A percentile compares a stretch with the other conserved stretches of the same genome.
Evolutionary conservation across 2,888 invertebrate species (phyloP).

Genomic region (Yponomeuta evonymella): DNA sequence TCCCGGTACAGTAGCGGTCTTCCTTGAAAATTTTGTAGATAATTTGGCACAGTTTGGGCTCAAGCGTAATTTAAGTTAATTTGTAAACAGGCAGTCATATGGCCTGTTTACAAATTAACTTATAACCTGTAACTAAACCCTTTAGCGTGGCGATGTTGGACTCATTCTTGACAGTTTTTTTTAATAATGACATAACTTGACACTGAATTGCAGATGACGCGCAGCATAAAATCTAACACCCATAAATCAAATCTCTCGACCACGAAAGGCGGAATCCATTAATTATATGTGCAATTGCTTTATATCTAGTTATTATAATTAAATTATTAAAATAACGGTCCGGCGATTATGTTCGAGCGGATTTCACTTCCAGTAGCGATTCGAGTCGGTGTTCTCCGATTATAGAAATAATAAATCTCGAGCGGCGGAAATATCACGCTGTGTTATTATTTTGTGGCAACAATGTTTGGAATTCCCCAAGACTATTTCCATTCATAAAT

Average conservation of each 20-base stretch:
- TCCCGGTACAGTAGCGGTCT: no score
- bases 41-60: no score
- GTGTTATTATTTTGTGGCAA: conserved; percentile 72
- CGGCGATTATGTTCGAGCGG: conserved; percentile 41
- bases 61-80: no score
- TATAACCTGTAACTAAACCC: no score
- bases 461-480: conserved; percentile 73
- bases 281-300: conserved; percentile 26
- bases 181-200: background rate
- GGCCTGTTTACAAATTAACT: no score
- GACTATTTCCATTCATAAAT: conserved; percentile 74
- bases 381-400: conserved; percentile 51
- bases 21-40: no score
- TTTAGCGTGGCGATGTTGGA: no score
- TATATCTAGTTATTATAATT: conserved; percentile 33
- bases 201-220: background rate
- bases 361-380: conserved; percentile 66
- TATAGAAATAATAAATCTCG: conserved; percentile 58
- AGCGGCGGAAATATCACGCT: conserved; percentile 71
- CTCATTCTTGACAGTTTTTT: background rate
- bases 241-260: conserved; percentile 6
- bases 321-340: conserved; percentile 38
- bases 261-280: conserved; percentile 15
- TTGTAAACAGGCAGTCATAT: no score
- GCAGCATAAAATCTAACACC: conserved; percentile 1